phyloP scores from a whole-genome alignment of 2,113 vertebrate species.

The Callithrix jacchus region DNA sequence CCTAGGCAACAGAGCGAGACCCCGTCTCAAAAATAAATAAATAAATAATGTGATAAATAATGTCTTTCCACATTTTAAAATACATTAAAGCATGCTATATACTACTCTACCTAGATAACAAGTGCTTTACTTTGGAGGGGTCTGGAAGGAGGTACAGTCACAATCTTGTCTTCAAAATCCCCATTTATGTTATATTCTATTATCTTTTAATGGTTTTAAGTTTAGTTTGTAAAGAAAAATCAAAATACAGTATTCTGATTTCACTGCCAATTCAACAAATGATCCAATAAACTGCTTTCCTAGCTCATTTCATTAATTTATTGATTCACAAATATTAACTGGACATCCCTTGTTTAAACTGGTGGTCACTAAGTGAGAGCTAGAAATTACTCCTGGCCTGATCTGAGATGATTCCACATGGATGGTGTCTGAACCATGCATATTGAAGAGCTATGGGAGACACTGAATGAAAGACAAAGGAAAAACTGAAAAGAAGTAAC shows the following conservation, averaged over 20 bases:
- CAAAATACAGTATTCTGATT: background rate
- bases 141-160: background rate
- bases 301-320: background rate
- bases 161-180: background rate
- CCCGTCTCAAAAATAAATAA: no score
- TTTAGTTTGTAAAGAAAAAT: background rate
- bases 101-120: background rate
- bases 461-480: background rate
- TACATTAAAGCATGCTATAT: background rate
- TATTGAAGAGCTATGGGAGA: background rate
- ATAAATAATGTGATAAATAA: background rate
- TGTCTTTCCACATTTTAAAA: background rate
- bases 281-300: background rate
- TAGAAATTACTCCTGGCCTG: background rate
- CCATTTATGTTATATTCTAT: background rate
- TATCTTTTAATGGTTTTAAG: background rate
- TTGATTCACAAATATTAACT: background rate
- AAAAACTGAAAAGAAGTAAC: background rate
- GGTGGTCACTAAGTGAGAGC: background rate
- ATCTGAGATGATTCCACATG: background rate
- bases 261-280: background rate
- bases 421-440: background rate
- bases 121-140: background rate
- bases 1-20: no score
- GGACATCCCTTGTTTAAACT: background rate